Conservation (phyloP, 2,888 invertebrate genomes). For the Cephus pygmeus region DNA sequence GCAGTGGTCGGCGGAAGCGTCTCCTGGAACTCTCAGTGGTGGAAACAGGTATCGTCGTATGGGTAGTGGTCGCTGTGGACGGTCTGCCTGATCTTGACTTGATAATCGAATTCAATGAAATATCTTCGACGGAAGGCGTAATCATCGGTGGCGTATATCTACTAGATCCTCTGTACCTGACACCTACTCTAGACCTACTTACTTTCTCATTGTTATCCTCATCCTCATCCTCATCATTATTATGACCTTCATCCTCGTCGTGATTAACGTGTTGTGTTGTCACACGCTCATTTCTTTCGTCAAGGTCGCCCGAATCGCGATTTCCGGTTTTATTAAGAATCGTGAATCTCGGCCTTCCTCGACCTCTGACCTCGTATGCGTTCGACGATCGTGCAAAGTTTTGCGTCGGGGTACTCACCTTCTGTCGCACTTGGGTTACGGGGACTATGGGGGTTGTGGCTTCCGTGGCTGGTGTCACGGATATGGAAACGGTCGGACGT, state of each 20-base stretch:
- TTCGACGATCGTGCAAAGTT: slow-evolving; percentile 58
- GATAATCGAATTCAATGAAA: background rate
- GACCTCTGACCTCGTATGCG: slow-evolving; percentile 46
- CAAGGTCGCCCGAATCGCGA: slow-evolving; percentile 7
- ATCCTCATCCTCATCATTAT: slow-evolving; percentile 5
- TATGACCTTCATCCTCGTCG: slow-evolving; percentile 1
- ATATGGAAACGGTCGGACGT: slow-evolving; percentile 56
- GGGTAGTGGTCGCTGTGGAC: slow-evolving; percentile 13
- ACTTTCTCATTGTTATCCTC: slow-evolving; percentile 19
- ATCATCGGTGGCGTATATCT: slow-evolving; percentile 39
- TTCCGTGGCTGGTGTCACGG: slow-evolving; percentile 41
- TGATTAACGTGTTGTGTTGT: background rate
- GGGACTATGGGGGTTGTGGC: slow-evolving; percentile 34
- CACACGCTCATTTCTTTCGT: slow-evolving; percentile 10
- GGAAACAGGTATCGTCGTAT: slow-evolving; percentile 3
- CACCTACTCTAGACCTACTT: slow-evolving; percentile 24
- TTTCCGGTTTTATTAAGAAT: slow-evolving; percentile 11
- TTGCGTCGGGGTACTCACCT: slow-evolving; percentile 63
- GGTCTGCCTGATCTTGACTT: background rate
- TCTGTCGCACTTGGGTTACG: slow-evolving; percentile 47
- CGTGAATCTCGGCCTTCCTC: slow-evolving; percentile 24
- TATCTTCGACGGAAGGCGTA: slow-evolving; percentile 7
- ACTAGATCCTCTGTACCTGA: slow-evolving; percentile 32
- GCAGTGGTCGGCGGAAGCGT: slow-evolving; percentile 13
- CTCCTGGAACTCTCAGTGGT: slow-evolving; percentile 21